Conservation (phyloP, 2,113 vertebrate species). For the Eubucco bourcierii region DNA sequence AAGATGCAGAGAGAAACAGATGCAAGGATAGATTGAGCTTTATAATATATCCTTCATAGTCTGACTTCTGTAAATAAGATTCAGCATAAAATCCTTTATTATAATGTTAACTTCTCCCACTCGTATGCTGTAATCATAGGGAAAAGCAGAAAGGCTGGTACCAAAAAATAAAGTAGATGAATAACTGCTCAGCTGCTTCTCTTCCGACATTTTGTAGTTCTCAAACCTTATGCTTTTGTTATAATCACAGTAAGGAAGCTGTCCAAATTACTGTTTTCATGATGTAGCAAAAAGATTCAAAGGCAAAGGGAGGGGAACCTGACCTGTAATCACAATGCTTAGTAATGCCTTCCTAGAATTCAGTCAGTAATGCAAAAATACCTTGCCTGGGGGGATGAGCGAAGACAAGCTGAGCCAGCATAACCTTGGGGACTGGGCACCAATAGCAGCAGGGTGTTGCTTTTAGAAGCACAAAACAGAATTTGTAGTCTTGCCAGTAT, state of each 20-base stretch:
- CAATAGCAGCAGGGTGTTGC: constrained; percentile 50
- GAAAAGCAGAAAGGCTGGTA: constrained; percentile 10
- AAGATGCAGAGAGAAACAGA: constrained; percentile 16
- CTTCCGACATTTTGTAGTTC: constrained; percentile 24
- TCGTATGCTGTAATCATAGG: neutral
- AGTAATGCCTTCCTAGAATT: constrained; percentile 60
- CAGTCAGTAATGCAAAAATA: constrained; percentile 47
- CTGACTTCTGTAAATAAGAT: neutral
- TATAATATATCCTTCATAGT: neutral
- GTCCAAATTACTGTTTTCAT: constrained; percentile 57
- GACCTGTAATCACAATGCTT: constrained; percentile 67
- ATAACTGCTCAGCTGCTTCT: constrained; percentile 21
- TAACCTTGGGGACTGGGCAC: constrained; percentile 36
- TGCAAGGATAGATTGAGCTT: constrained; percentile 1
- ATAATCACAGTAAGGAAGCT: constrained; percentile 31
- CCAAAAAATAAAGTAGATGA: neutral
- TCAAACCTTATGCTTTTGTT: constrained; percentile 41
- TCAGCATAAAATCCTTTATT: neutral
- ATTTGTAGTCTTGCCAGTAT: constrained; percentile 21
- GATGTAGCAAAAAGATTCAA: constrained; percentile 12
- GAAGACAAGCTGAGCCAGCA: constrained; percentile 63
- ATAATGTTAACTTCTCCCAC: neutral
- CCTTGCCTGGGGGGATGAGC: constrained; percentile 30
- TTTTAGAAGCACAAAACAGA: constrained; percentile 3
- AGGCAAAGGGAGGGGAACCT: constrained; percentile 39